Base-by-base conservation (phyloP, 2,888 invertebrate species). In the Leucophora obtusa region DNA sequence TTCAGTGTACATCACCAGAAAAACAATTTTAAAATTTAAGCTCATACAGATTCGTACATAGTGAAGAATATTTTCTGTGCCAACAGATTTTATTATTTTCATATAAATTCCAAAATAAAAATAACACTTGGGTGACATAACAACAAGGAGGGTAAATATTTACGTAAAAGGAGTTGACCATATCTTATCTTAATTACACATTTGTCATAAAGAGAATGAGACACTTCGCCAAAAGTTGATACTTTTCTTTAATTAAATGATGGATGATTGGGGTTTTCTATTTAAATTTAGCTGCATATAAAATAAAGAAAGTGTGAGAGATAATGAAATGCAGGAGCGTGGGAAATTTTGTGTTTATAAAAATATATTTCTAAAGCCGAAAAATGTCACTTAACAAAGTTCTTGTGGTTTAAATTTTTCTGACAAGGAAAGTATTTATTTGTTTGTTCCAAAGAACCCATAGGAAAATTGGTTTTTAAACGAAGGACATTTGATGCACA, bases 201-300 rank as follows among this genome's bases (percentile, higher is more conserved):
- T 77, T 81, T 81, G 77, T 66, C 81, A 81, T 74, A 74, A 81
- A 58, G 70, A 76, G 74, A 81, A 66, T 53, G 66, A 74, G 70
- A 66, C 62, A 47, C 73, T 77, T 77, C 70, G 73, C 60, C 73
- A 70, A 74, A 76, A 77, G 66, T 77, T 81, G 77, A 81, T 77
- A 74, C 77, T 81, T 78, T 74, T 68, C 54, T 74, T 80, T 81
- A 81, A 81, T 81, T 81, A 81, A 81, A 77, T 81, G 81, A 81
- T 81, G 65, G 77, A 81, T 81, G 77, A 81, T 74, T 74, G 73
- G 56, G 43, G 56, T 70, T 70, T 59, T 50, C 62, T 66, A 56
- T 17, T 43, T 21, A 81, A 66, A 50, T 38, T 47, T 50, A 60
- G 60, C 5, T 28, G 17, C 59, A 71, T 28, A 71, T 60, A 38